phyloP scores from a whole-genome alignment of 1,140 invertebrate species.

The Luehdorfia chinensis region DNA sequence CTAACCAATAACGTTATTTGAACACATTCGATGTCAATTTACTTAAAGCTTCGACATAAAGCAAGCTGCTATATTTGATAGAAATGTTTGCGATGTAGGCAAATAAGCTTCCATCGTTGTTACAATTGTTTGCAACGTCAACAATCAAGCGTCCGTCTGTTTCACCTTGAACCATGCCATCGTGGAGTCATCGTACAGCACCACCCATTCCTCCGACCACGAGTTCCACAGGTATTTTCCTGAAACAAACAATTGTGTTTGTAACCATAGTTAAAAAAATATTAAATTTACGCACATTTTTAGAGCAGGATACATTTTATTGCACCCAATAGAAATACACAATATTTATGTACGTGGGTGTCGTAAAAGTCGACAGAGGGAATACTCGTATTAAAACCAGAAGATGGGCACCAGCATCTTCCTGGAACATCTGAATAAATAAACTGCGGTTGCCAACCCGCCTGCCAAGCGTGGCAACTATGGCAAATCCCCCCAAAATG shows the following conservation, averaged over 20 bases:
- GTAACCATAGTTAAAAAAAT: too few species aligned
- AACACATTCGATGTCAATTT: not conserved
- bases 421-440: too few species aligned
- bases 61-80: not conserved
- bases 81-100: not conserved
- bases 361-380: too few species aligned
- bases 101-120: constrained; percentile 1
- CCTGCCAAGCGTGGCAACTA: too few species aligned
- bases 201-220: constrained; percentile 89
- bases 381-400: too few species aligned
- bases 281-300: too few species aligned
- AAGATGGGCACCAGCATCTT: too few species aligned
- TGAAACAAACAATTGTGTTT: constrained; percentile 53
- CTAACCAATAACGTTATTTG: not conserved
- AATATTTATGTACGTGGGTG: too few species aligned
- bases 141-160: too few species aligned
- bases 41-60: not conserved
- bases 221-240: constrained; percentile 85
- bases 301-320: too few species aligned
- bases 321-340: not conserved
- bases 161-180: constrained; percentile 87
- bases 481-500: too few species aligned
- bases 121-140: not conserved
- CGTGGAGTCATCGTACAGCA: constrained; percentile 87
- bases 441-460: too few species aligned